phyloP scores from a whole-genome alignment of 2,797 vertebrate species.

The Peromyscus attwateri region DNA sequence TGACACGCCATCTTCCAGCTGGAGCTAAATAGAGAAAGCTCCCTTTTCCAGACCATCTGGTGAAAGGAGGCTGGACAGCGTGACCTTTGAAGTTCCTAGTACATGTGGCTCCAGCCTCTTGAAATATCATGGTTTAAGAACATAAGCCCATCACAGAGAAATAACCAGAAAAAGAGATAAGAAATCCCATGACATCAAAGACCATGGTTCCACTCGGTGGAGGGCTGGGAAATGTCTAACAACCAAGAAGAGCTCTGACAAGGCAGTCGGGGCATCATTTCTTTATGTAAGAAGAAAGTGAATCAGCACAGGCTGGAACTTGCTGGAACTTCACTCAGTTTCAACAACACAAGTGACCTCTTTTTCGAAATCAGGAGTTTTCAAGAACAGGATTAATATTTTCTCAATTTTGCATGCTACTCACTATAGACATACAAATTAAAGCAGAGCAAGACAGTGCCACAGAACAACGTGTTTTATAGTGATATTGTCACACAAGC shows the following conservation, averaged over 20 bases:
- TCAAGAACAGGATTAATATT: neutral
- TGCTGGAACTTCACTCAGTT: neutral
- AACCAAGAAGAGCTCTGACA: neutral
- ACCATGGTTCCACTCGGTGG: neutral
- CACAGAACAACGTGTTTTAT: neutral
- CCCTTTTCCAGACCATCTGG: neutral
- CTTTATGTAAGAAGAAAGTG: neutral
- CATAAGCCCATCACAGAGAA: neutral
- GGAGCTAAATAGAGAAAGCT: neutral
- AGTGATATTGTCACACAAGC: neutral
- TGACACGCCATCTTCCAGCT: neutral
- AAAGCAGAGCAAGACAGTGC: neutral
- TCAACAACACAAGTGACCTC: neutral
- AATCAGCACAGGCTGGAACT: neutral
- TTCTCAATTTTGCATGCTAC: neutral
- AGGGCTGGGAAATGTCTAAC: neutral
- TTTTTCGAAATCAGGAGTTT: neutral
- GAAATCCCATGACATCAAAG: neutral
- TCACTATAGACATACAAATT: neutral
- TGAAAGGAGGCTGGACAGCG: neutral
- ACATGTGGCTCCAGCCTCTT: neutral
- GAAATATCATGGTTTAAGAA: neutral
- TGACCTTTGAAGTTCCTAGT: neutral
- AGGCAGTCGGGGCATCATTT: neutral
- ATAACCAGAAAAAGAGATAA: slow-evolving; percentile 14